Evolutionary conservation across 2,797 vertebrate genomes (phyloP), one percentile per base, ranked within the genome.

Genomic region (Clarias pachynema): DNA sequence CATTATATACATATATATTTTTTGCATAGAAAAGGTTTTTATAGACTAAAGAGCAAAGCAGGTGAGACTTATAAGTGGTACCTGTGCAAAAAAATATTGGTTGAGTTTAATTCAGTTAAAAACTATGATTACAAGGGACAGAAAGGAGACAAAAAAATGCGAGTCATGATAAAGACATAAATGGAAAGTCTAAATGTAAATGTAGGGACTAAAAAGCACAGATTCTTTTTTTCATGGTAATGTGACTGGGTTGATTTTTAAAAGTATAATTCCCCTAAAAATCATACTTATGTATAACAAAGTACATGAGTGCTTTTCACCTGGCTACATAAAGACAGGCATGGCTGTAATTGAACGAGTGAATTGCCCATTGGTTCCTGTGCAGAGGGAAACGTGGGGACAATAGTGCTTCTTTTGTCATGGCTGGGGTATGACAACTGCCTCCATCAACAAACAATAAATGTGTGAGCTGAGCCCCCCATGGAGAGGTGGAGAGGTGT

Each of bases 351-450:
- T 95, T 96, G 94, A 93, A 95, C 93, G 92, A 92, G 92, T 57
- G 94, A 95, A 95, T 94, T 95, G 94, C 92, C 92, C 92, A 91
- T 92, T 91, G 92, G 95, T 95, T 95, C 94, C 94, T 95, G 94
- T 91, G 90, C 92, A 92, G 94, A 93, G 93, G 94, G 94, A 95
- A 95, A 95, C 94, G 95, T 89, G 90, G 88, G 93, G 34, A 79
- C 78, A 93, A 95, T 95, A 95, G 94, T 90, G 89, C 88, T 92
- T 93, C 93, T 94, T 94, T 94, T 95, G 94, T 95, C 95, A 91
- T 88, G 94, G 92, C 94, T 92, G 34, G 92, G 95, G 95, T 95
- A 96, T 95, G 96, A 95, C 95, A 97, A 96, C 95, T 92, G 92
- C 94, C 93, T 90, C 91, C 89, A 88, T 94, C 91, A 93, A 90